Evolutionary conservation across 2,113 vertebrate species (phyloP).

Genomic region (Dipodomys stephensi): DNA sequence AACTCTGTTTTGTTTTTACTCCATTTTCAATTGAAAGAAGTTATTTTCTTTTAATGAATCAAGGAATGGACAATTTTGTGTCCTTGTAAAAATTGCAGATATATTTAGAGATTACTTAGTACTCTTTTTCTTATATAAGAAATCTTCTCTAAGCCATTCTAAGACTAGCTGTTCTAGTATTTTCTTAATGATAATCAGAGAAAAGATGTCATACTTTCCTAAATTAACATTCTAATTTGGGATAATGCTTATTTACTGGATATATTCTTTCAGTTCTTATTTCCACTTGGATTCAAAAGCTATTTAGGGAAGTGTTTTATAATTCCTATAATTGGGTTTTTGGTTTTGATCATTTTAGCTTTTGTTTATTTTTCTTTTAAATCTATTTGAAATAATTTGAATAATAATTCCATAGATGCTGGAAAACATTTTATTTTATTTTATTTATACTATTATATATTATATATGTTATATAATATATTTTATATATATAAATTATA

Average conservation of each 20-base stretch:
- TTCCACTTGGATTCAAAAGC: background rate
- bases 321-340: background rate
- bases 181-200: conserved; percentile 34
- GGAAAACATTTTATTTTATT: background rate
- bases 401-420: background rate
- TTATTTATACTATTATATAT: too few species aligned
- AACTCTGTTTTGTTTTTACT: background rate
- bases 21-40: conserved; percentile 10
- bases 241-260: background rate
- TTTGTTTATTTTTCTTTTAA: conserved; percentile 5
- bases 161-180: background rate
- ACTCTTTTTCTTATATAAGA: background rate
- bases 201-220: background rate
- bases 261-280: background rate
- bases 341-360: conserved; percentile 1
- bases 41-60: background rate
- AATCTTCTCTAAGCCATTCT: conserved; percentile 1
- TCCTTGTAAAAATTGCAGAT: conserved; percentile 20
- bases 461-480: too few species aligned
- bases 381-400: conserved; percentile 31
- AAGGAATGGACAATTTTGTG: background rate
- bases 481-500: too few species aligned
- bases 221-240: background rate
- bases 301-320: conserved; percentile 1
- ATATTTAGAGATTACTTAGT: background rate